These are phyloP conservation scores for Trialeurodes vaporariorum DNA, from an alignment of 1,140 invertebrate genomes.

Conservation along the genomic window DNA sequence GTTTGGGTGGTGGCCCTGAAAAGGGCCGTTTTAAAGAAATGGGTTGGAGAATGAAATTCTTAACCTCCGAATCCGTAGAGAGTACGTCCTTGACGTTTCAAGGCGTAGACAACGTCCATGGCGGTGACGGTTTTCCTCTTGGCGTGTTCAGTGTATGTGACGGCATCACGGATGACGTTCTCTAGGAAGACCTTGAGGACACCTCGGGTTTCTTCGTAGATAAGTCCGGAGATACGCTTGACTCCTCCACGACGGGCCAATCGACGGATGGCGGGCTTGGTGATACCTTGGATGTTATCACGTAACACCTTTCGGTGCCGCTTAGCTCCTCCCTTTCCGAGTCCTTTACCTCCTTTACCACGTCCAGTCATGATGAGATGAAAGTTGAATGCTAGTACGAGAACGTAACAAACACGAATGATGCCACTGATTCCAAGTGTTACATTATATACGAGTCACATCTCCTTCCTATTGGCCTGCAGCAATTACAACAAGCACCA, in stretches of 20 bases:
- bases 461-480: too few species aligned
- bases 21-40: slow-evolving; percentile 16
- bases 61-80: slow-evolving; percentile 52
- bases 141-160: slow-evolving; percentile 72
- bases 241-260: slow-evolving; percentile 61
- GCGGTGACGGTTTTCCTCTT: slow-evolving; percentile 73
- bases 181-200: slow-evolving; percentile 70
- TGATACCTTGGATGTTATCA: slow-evolving; percentile 66
- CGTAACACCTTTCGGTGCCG: slow-evolving; percentile 52
- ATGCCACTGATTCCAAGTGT: too few species aligned
- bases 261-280: slow-evolving; percentile 45
- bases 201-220: slow-evolving; percentile 44
- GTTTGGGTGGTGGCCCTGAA: slow-evolving; percentile 10
- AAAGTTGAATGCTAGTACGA: too few species aligned
- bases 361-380: too few species aligned
- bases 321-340: slow-evolving; percentile 55
- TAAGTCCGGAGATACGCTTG: slow-evolving; percentile 49
- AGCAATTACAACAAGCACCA: too few species aligned
- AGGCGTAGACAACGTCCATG: slow-evolving; percentile 77
- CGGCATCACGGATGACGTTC: slow-evolving; percentile 68
- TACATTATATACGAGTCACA: too few species aligned
- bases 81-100: slow-evolving; percentile 67
- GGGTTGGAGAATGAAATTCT: slow-evolving; percentile 23
- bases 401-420: too few species aligned
- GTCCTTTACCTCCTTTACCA: slow-evolving; percentile 54